These are phyloP conservation scores for Drosophila takahashii DNA, from an alignment of 1,140 invertebrate species.

Conservation along the genomic window DNA sequence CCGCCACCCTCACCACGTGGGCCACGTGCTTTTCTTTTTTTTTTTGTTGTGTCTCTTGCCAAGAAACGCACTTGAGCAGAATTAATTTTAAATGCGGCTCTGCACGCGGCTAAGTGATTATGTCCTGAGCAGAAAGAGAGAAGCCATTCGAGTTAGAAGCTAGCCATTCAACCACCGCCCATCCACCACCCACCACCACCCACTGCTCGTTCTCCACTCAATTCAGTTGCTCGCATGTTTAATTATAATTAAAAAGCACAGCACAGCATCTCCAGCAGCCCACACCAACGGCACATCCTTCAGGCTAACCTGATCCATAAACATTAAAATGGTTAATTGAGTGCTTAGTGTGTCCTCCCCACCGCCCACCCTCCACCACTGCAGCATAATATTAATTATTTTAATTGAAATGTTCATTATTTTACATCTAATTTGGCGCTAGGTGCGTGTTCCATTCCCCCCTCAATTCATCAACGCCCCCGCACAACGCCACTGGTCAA, in stretches of 20 bases:
- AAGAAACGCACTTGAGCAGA: constrained; percentile 82
- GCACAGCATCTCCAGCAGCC: constrained; percentile 21
- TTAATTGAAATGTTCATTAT: constrained; percentile 85
- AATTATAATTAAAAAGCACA: constrained; percentile 84
- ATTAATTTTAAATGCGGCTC: constrained; percentile 84
- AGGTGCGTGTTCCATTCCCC: constrained; percentile 48
- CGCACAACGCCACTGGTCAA: constrained; percentile 10
- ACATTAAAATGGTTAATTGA: constrained; percentile 84
- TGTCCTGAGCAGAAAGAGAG: constrained; percentile 48
- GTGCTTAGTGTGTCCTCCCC: constrained; percentile 75
- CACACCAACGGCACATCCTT: constrained; percentile 32
- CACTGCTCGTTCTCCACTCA: constrained; percentile 15
- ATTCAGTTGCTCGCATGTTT: constrained; percentile 75
- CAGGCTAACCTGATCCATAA: constrained; percentile 62
- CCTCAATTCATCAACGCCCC: background rate
- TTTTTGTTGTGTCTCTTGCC: constrained; percentile 51
- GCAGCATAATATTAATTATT: constrained; percentile 83
- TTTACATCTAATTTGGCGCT: constrained; percentile 81
- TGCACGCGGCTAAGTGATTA: constrained; percentile 83
- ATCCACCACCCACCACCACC: constrained; percentile 16
- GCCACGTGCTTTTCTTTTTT: constrained; percentile 66
- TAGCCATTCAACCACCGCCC: constrained; percentile 38
- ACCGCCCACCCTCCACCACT: constrained; percentile 23
- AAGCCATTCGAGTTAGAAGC: constrained; percentile 21
- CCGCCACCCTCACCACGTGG: constrained; percentile 33